phyloP scores from a whole-genome alignment of 2,113 vertebrate genomes.

The Strigops habroptila region DNA sequence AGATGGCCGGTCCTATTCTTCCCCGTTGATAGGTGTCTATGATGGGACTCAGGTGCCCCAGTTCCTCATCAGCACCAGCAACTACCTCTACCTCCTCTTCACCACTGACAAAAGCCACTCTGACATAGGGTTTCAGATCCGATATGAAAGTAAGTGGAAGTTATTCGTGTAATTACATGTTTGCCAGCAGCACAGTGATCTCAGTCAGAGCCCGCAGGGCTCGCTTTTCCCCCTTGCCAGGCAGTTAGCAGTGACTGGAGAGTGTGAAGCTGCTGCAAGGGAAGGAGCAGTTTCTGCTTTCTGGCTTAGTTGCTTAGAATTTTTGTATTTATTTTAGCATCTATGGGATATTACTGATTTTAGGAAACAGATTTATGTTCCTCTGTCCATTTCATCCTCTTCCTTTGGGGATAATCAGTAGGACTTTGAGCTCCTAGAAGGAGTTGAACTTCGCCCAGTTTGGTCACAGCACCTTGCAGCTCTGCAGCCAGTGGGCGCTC shows the following conservation, averaged over 20 bases:
- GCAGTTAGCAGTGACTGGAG: background rate
- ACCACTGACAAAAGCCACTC: conserved; percentile 98
- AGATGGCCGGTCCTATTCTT: conserved; percentile 91
- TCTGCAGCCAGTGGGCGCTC: background rate
- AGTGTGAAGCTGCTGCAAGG: background rate
- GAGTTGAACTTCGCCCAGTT: accelerated
- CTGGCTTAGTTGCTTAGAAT: background rate
- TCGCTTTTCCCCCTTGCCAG: background rate
- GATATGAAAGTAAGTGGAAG: conserved; percentile 88
- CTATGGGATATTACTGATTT: background rate
- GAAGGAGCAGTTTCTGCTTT: background rate
- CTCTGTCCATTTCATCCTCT: background rate
- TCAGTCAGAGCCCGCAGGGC: background rate
- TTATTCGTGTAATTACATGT: accelerated
- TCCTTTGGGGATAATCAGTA: background rate
- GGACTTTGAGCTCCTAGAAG: accelerated
- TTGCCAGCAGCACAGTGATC: background rate
- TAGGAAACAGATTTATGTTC: background rate
- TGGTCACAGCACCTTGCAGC: background rate
- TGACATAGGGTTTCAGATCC: conserved; percentile 94
- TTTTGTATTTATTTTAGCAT: background rate
- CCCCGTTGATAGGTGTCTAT: conserved; percentile 90
- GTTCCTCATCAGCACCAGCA: conserved; percentile 99
- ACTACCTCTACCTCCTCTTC: conserved; percentile 93
- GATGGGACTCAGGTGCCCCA: conserved; percentile 98